Base-by-base conservation (phyloP, 2,797 vertebrate genomes). In the Eremophila alpestris region DNA sequence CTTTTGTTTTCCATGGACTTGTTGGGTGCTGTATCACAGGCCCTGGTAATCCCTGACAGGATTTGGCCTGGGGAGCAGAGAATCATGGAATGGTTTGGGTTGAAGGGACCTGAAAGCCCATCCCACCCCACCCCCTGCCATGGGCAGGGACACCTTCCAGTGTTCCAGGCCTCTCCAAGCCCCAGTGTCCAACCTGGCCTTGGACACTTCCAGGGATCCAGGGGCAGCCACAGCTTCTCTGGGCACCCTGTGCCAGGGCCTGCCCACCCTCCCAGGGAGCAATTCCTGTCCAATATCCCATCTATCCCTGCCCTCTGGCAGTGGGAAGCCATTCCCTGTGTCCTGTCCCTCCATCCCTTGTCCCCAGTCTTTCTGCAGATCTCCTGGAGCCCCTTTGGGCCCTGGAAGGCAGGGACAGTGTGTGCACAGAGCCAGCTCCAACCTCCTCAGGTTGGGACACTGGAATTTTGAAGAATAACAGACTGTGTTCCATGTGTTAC, bases 161-260 rank as follows among this genome's bases (percentile, higher is more conserved):
- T 7, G 0, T 3, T 49, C 34, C 58, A 73, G 41, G 34, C 0
- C 36, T 19, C 41, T 83, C 41, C 41, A 8, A 71, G 18, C 23
- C n/a, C 27, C 0, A 0, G 38, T 38, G 38, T 13, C 58, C 41
- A 83, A 0, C 23, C 58, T 23, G 23, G 19, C 49, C 29, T 54
- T 54, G 80, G 40, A 0, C 80, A 63, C 67, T 63, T 0, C 58
- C 80, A 54, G 80, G 48, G 58, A 63, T 40, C 46, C 78, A 51
- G 80, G 67, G 56, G 40, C 56, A 82, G 67, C 79, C 67, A 14
- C 55, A 60, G 46, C 55, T 82, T 0, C 79, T 52, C 55, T 81
- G 65, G 65, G 55, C 65, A 52, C 10, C 64, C 38, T 81, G 55
- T 60, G 46, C 65, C 79, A 82, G 78, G 55, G 14, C 48, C 23